These are phyloP conservation scores for Lasioglossum zephyrum DNA, from an alignment of 2,888 invertebrate species.

Conservation along the genomic window DNA sequence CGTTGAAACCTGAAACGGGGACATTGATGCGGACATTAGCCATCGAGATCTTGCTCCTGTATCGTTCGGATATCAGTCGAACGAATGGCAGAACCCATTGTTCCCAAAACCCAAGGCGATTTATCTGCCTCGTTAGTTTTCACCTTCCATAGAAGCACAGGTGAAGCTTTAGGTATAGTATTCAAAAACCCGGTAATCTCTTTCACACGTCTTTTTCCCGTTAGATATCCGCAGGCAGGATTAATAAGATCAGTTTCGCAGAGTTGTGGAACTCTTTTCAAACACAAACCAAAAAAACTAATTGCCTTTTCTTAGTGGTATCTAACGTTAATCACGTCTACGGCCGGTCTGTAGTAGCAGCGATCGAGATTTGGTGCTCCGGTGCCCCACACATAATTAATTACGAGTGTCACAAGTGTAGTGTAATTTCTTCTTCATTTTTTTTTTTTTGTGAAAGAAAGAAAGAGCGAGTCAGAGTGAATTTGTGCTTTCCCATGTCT, in stretches of 20 bases:
- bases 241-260: constrained; percentile 72
- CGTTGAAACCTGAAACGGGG: constrained; percentile 81
- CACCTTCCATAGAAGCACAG: constrained; percentile 22
- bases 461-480: not conserved
- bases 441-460: not conserved
- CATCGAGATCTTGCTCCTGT: not conserved
- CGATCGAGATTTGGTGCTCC: not conserved
- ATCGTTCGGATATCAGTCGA: not conserved
- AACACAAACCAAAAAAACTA: constrained; percentile 38
- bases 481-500: constrained; percentile 25
- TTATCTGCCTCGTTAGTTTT: not conserved
- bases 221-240: constrained; percentile 72
- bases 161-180: constrained; percentile 16
- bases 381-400: not conserved
- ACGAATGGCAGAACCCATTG: constrained; percentile 16
- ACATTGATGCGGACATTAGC: constrained; percentile 24
- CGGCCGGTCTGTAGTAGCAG: not conserved
- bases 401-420: not conserved
- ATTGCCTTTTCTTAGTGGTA: not conserved
- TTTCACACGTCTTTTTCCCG: constrained; percentile 27
- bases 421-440: not conserved
- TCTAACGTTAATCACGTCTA: not conserved
- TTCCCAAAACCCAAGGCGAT: constrained; percentile 33
- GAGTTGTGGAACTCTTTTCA: constrained; percentile 44
- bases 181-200: constrained; percentile 25